phyloP scores from a whole-genome alignment of 2,113 vertebrate genomes.

The Ifrita kowaldi region DNA sequence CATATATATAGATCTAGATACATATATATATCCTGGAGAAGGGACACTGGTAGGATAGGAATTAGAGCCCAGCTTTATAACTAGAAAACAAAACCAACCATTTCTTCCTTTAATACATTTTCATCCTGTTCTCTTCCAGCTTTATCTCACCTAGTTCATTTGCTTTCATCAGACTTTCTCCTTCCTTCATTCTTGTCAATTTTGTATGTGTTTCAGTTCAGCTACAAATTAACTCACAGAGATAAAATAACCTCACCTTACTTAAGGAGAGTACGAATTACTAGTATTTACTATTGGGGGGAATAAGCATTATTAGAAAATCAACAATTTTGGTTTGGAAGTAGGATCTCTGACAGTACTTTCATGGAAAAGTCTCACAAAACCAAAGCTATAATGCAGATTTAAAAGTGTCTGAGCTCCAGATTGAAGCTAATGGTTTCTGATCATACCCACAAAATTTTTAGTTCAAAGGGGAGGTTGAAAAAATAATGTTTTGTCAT shows the following conservation, averaged over 20 bases:
- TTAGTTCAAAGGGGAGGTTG: not conserved
- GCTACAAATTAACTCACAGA: not conserved
- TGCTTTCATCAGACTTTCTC: not conserved
- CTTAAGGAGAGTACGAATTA: not conserved
- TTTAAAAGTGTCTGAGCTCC: not conserved
- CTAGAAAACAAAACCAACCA: not conserved
- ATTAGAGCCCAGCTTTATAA: not conserved
- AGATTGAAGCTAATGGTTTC: not conserved
- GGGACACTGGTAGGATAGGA: not conserved
- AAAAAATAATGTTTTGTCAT: not conserved
- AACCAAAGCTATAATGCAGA: not conserved
- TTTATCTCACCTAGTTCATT: not conserved
- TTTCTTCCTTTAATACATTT: not conserved
- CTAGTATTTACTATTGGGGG: fast-evolving
- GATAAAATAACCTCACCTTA: not conserved
- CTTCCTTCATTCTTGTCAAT: not conserved
- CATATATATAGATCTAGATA: not conserved
- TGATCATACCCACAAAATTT: not conserved
- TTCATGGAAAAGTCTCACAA: not conserved
- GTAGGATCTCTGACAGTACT: not conserved
- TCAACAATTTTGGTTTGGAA: not conserved
- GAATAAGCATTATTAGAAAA: not conserved
- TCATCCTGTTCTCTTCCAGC: not conserved
- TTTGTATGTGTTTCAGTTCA: not conserved
- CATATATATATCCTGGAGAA: not conserved